phyloP scores from a whole-genome alignment of 1,140 invertebrate genomes.

The Diorhabda sublineata region DNA sequence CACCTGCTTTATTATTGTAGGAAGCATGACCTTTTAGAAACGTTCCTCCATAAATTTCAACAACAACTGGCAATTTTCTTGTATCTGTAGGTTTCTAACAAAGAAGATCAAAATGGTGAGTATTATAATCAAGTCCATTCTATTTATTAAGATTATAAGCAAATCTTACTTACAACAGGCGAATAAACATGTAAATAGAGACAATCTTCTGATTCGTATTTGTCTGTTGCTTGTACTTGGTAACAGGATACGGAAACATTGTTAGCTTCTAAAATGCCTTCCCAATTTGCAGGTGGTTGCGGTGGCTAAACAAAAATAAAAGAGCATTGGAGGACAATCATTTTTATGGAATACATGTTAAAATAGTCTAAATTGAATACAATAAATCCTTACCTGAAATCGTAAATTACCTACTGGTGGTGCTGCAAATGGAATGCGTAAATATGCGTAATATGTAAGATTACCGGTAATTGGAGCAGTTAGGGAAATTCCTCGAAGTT shows the following conservation, averaged over 20 bases:
- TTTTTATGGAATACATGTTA: neutral
- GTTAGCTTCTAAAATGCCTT: constrained; percentile 4
- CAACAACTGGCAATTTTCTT: constrained; percentile 13
- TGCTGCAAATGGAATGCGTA: constrained; percentile 22
- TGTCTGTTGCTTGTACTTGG: neutral
- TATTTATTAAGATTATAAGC: neutral
- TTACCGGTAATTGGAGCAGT: neutral
- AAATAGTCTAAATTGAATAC: neutral
- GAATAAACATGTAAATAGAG: constrained; percentile 6
- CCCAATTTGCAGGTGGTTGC: constrained; percentile 3
- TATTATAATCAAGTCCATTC: neutral
- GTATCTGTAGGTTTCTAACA: constrained; percentile 4
- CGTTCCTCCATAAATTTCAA: constrained; percentile 25
- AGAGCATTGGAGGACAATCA: neutral
- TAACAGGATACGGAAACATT: neutral
- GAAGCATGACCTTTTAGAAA: constrained; percentile 23
- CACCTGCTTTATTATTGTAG: constrained; percentile 1
- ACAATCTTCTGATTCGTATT: constrained; percentile 4
- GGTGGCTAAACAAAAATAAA: neutral
- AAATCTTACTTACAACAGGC: constrained; percentile 6
- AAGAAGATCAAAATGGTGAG: neutral
- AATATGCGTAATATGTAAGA: constrained; percentile 17
- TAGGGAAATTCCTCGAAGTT: constrained; percentile 13
- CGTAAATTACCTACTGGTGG: constrained; percentile 23
- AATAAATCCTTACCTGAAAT: constrained; percentile 17